A percentile compares a stretch with the other conserved stretches of the same genome.
Evolutionary conservation across 37 sponge, comb jelly and placozoan genomes (phyloP).

Genomic region (Eunapius fragilis): DNA sequence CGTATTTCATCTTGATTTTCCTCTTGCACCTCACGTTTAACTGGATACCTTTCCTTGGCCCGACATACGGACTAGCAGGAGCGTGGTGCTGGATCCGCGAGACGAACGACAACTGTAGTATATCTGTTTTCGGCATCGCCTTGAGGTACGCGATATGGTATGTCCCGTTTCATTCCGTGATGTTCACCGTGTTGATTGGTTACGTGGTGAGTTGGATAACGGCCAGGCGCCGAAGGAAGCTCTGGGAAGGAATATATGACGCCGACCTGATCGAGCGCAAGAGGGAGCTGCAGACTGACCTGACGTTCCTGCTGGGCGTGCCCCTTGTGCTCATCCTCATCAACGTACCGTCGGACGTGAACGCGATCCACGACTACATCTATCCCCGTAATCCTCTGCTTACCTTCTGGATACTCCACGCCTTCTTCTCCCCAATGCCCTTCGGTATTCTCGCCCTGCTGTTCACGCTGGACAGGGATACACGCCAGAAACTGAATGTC

Average conservation of each 20-base stretch:
- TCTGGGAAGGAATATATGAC: constrained; percentile 21
- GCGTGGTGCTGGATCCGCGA: constrained; percentile 79
- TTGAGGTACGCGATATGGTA: constrained; percentile 47
- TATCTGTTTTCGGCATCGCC: constrained; percentile 1
- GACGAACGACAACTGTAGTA: constrained; percentile 14
- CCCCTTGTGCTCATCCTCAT: constrained; percentile 54
- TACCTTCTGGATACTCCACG: constrained; percentile 55
- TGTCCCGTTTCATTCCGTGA: constrained; percentile 21
- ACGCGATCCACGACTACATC: constrained; percentile 35
- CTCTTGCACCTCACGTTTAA: constrained; percentile 52
- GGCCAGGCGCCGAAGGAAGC: background rate
- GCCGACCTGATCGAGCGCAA: constrained; percentile 1
- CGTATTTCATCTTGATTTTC: constrained; percentile 40
- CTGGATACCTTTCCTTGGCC: constrained; percentile 65
- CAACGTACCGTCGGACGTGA: constrained; percentile 48
- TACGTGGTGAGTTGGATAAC: constrained; percentile 14
- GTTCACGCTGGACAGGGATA: constrained; percentile 59
- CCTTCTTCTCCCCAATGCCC: constrained; percentile 49
- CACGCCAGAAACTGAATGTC: constrained; percentile 9
- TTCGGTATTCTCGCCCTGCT: constrained; percentile 43
- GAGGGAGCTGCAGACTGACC: constrained; percentile 31
- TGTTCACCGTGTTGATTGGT: constrained; percentile 12
- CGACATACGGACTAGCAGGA: constrained; percentile 61
- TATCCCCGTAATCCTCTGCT: constrained; percentile 3
- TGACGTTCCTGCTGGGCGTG: constrained; percentile 49